A percentile compares a stretch with the other conserved stretches of the same genome.
Evolutionary conservation across 2,888 invertebrate genomes (phyloP).

Genomic region (Pherbina coryleti): DNA sequence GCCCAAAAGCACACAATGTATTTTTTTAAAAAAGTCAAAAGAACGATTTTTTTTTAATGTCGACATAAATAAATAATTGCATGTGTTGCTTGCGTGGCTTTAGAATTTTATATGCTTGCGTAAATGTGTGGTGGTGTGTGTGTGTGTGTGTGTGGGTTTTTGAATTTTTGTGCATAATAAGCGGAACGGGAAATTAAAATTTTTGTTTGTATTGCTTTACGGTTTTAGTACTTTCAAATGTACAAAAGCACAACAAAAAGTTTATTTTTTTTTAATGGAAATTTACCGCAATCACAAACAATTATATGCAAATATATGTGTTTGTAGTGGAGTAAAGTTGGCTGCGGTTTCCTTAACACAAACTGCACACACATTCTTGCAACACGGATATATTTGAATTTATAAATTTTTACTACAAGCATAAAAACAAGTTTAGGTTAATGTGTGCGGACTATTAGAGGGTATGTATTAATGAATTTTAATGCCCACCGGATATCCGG

Average conservation of each 20-base stretch:
- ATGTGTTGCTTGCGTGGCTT: background rate
- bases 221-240: background rate
- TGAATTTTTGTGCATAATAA: background rate
- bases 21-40: no score
- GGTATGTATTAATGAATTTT: no score
- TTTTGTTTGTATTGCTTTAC: conserved; percentile 8
- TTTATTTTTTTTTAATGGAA: conserved; percentile 30
- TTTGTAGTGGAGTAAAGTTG: background rate
- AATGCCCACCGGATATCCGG: no score
- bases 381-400: no score
- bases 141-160: background rate
- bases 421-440: no score
- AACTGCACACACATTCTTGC: no score
- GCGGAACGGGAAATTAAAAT: conserved; percentile 25
- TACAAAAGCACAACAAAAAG: background rate
- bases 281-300: conserved; percentile 34
- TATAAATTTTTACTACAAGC: no score
- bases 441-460: no score
- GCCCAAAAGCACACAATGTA: no score
- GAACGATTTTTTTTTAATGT: no score
- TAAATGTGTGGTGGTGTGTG: background rate
- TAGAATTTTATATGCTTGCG: background rate
- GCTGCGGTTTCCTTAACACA: no score
- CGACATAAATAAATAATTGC: background rate
- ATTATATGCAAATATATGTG: conserved; percentile 30